Base-by-base conservation (phyloP, 1,140 invertebrate species). In the Ceratina calcarata region DNA sequence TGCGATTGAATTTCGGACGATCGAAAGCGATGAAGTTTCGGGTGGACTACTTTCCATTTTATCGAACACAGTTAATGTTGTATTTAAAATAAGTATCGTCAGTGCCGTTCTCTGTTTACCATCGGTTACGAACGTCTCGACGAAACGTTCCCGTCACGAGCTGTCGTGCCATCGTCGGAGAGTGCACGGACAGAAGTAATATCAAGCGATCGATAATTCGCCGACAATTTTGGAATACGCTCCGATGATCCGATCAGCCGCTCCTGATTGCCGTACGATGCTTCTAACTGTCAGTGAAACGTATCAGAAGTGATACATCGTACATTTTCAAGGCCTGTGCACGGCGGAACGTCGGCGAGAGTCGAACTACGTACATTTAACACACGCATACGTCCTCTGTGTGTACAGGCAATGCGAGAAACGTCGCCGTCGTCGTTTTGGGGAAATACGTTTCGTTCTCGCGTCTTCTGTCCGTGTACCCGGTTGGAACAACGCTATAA, bases 201-300 rank as follows among this genome's bases (percentile, higher is more conserved):
- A 79, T 85, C 69, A 74, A 66, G 74, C 84, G 84, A 85, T 85
- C 84, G 84, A 85, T 85, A 85, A 82, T 67, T 73, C 78, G 45
- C 67, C 79, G 65, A 79, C 60, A 66, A 85, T 84, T 84, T 84
- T 68, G 68, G 55, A 65, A 80, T 79, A 66, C 61, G 49, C 62
- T 74, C 24, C 53, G 27, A 66, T 51, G 78, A 74, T 79, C 7
- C 37, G 62, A 74, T 79, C 71, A 37, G 32, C 13, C 24, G 60
- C 24, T 79, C 37, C 10, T 73, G 10, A 55, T 32, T 66, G 37
- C 10, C 37, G 37, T 16, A 37, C 20, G 16, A 67, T 37, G 13
- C 66, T 66, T 20, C 15, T 32, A 32, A n/a, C 66, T 74, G 37
- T 60, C 71, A 79, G 78, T 73, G 78, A 74, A 45, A 60, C 74